Evolutionary conservation across 2,888 invertebrate species (phyloP).

Genomic region (Graphium colonna): DNA sequence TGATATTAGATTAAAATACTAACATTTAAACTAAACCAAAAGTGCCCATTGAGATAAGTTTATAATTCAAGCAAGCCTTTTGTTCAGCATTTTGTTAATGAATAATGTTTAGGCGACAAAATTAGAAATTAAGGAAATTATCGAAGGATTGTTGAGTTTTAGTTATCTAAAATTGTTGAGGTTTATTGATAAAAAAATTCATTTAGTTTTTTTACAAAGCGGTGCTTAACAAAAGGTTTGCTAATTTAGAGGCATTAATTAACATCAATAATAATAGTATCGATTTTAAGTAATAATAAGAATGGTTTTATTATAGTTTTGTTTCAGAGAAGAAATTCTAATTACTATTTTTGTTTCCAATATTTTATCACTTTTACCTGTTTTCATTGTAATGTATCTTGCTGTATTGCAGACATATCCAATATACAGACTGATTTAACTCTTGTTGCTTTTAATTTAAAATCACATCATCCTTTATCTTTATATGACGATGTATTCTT

Average conservation of each 20-base stretch:
- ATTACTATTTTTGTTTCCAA: constrained; percentile 79
- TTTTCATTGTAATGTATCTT: constrained; percentile 79
- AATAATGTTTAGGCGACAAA: constrained; percentile 77
- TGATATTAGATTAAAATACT: constrained; percentile 74
- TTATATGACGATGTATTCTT: no score
- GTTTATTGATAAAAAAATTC: constrained; percentile 62
- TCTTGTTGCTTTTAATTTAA: constrained; percentile 42
- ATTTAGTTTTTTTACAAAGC: constrained; percentile 66
- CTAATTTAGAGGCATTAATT: constrained; percentile 75
- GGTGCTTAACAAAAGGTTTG: constrained; percentile 73
- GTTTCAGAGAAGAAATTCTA: constrained; percentile 78
- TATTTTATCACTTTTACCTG: constrained; percentile 78
- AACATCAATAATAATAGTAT: constrained; percentile 75
- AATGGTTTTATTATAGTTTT: constrained; percentile 78
- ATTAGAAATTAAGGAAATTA: constrained; percentile 75
- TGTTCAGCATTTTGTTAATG: constrained; percentile 68
- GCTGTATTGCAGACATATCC: constrained; percentile 82
- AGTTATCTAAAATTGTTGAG: constrained; percentile 76
- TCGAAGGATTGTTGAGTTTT: constrained; percentile 72
- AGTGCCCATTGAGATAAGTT: constrained; percentile 81
- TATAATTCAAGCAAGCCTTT: constrained; percentile 72
- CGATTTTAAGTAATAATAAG: constrained; percentile 75
- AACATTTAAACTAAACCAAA: constrained; percentile 80
- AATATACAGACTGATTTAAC: constrained; percentile 81
- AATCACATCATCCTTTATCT: neutral